Base-by-base conservation (phyloP, 2,113 vertebrate genomes). In the Brachyhypopomus occidentalis region DNA sequence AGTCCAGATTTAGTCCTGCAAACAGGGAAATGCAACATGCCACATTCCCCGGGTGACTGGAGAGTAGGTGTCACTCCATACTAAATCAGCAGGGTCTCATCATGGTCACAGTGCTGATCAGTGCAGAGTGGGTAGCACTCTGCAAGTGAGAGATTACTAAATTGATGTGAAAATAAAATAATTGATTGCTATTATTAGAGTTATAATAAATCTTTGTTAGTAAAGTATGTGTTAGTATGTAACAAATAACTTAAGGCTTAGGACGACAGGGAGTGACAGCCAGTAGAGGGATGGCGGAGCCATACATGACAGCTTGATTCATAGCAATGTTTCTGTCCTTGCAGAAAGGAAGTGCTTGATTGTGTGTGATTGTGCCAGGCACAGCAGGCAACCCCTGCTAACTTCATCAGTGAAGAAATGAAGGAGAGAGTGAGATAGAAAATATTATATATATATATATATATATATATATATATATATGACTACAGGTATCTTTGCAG, bases 331-430 rank as follows among this genome's bases (percentile, higher is more conserved):
- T 70, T 78, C 23, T 20, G 38, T 16, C 16, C 52, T 67, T 36
- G 16, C 56, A 55, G 48, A 67, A 2, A 52, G 36, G 23, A 25
- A 34, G 38, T 70, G 79, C 45, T 36, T 41, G 30, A 79, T 73
- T 34, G 82, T 38, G 64, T 19, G 27, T 79, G 82, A 75, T 79
- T 79, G 72, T 62, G 52, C 52, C 55, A 52, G 63, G 59, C 77
- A 79, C 16, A 41, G 66, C 38, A 30, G 55, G 77, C 41, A 55
- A 77, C 76, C 27, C 60, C 71, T 79, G 64, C 63, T 70, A 71
- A 79, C 63, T 79, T 71, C 34, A 75, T 83, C 62, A 79, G 41
- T 60, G 56, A 77, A 8, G 16, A 19, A 27, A 19, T 5, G 38
- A 55, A 52, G 52, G 70, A 72, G 14, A 52, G 22, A 23, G 7